Conservation (phyloP, 2,888 invertebrate species). For the Amblyjoppa fuscipennis region DNA sequence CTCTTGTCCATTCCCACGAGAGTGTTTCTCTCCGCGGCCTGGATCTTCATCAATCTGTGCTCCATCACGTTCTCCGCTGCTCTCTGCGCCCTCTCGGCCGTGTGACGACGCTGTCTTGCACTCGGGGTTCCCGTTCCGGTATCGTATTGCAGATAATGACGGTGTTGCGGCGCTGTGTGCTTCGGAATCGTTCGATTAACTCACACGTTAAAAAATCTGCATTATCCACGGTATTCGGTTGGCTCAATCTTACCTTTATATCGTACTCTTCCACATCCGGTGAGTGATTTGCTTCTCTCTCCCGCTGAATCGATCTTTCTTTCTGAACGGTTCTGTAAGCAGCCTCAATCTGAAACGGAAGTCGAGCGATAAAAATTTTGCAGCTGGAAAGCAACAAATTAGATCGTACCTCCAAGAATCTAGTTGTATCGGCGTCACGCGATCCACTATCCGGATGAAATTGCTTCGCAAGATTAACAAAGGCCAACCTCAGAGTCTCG, state of each 20-base stretch:
- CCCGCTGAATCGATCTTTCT: constrained; percentile 71
- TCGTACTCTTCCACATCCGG: constrained; percentile 87
- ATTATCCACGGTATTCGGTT: neutral
- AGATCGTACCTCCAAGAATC: constrained; percentile 88
- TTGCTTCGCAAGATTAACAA: constrained; percentile 91
- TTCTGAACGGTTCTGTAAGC: constrained; percentile 88
- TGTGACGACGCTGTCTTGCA: constrained; percentile 92
- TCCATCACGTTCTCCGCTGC: constrained; percentile 90
- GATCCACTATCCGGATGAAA: constrained; percentile 94
- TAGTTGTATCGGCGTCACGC: constrained; percentile 89
- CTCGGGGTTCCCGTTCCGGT: constrained; percentile 92
- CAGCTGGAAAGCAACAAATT: neutral
- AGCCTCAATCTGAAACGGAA: constrained; percentile 87
- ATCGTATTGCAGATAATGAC: constrained; percentile 93
- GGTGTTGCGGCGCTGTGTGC: constrained; percentile 96
- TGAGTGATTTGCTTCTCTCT: constrained; percentile 86
- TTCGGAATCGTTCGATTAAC: constrained; percentile 79
- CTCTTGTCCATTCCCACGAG: constrained; percentile 78
- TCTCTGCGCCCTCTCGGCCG: constrained; percentile 89
- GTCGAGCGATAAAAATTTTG: neutral
- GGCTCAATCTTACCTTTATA: constrained; percentile 86
- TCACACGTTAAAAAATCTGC: neutral
- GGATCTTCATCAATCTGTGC: constrained; percentile 88
- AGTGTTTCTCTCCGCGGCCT: constrained; percentile 84
- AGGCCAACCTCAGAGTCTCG: constrained; percentile 90